Evolutionary conservation across 1,140 invertebrate species (phyloP), one percentile per base, ranked within the genome.

Genomic region (Drosophila athabasca): DNA sequence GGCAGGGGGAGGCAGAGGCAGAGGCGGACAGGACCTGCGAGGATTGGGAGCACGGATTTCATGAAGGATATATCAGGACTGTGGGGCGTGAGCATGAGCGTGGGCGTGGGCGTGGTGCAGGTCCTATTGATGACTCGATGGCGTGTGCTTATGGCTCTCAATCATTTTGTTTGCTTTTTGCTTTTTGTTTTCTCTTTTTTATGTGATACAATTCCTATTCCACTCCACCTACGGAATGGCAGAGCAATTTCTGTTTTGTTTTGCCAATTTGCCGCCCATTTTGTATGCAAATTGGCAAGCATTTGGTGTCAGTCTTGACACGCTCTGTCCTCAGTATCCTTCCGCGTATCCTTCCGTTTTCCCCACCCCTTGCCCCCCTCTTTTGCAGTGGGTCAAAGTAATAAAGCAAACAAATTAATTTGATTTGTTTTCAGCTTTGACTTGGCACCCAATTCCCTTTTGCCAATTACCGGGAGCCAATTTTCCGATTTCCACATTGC

Each of bases 221-320:
- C 3, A 39, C 29, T 31, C 62, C 48, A 53, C 50, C 55, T 61
- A 52, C 46, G 60, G 45, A 31, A 29, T 52, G 24, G 13, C 22
- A 31, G 44, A 52, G 48, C 65, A 54, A 67, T 76, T 78, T 62
- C 48, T 64, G 79, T 65, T 83, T 67, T 64, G 79, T 65, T 83
- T 67, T 73, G 74, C 59, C 71, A 75, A 70, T 62, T 55, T 66
- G 19, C 58, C 66, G 19, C 58, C 66, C 51, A 82, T 81, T 82
- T 79, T 19, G 48, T 76, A 84, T 84, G 80, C 76, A 84, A 84
- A 84, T 84, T 80, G 76, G 67, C 54, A 58, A 11, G 62, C 64
- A 85, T 80, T 68, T 61, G 61, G 65, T 75, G 64, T 76, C 70
- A 71, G 75, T 67, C 48, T 45, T 70, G 64, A 51, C 69, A 73